Conservation (phyloP, 2,113 vertebrate genomes). For the Halcyon senegalensis region DNA sequence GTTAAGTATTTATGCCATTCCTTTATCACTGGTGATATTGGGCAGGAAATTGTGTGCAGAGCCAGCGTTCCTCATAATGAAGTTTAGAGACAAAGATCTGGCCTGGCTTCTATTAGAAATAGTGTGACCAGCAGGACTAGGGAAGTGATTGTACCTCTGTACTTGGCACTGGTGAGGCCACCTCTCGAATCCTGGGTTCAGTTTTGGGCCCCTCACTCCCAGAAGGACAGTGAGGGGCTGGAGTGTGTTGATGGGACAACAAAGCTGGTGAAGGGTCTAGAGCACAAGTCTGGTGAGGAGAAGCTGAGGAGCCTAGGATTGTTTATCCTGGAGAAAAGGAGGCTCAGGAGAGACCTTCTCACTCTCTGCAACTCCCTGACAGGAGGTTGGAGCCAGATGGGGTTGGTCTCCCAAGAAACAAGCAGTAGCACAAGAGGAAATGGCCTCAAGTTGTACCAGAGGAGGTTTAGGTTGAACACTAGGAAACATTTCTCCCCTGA, state of each 20-base stretch:
- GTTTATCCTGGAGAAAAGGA: too few species aligned
- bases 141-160: neutral
- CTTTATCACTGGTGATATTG: neutral
- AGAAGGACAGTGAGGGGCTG: neutral
- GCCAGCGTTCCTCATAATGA: neutral
- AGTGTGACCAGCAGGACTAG: neutral
- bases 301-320: neutral
- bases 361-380: too few species aligned
- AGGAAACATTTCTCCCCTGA: neutral
- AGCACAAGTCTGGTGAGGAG: neutral
- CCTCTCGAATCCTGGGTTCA: neutral
- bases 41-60: neutral
- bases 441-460: too few species aligned
- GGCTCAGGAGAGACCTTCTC: too few species aligned
- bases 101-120: neutral
- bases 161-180: neutral
- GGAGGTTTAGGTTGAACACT: neutral
- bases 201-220: neutral
- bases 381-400: too few species aligned
- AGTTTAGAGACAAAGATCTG: neutral
- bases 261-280: neutral
- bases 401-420: too few species aligned
- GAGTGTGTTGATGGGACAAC: neutral
- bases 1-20: neutral
- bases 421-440: too few species aligned